Evolutionary conservation across 2,113 vertebrate species (phyloP), one percentile per base, ranked within the genome.

Genomic region (Hydrolagus affinis): DNA sequence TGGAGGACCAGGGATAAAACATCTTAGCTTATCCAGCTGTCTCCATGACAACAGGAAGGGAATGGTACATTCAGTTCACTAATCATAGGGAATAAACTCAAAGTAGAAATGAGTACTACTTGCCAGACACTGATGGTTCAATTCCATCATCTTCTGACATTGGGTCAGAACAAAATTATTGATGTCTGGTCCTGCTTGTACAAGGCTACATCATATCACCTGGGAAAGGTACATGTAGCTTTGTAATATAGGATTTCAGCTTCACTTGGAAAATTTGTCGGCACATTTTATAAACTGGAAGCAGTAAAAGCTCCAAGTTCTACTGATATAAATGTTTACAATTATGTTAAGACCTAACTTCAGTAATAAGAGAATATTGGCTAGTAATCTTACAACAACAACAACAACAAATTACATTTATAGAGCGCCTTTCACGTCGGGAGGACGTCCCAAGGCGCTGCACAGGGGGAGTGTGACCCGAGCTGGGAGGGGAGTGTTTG

Each of bases 61-160:
- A 85, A 85, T 85, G 4, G 87, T 91, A 89, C 87, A 87, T 86
- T 87, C 10, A 0, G 86, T 89, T 89, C 89, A 88, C 80, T 88
- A 89, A 83, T 89, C 68, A 88, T 89, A 87, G 90, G 91, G 90
- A 90, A 90, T 87, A 88, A 85, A 72, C 85, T 89, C 88, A 89
- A 77, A 15, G 28, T 85, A 76, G 59, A 85, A 72, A 87, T 90
- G 87, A 77, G 86, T 23, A 44, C 30, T 75, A 32, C 30, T 75
- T 75, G 73, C 30, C 44, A 3, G 44, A 44, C 44, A 44, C 44
- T 19, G 32, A 75, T 17, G 32, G 32, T 4, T 12, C 28, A 32
- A 73, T 19, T 17, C 15, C 8, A 4, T 56, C 56, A 75, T 8
- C 11, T 32, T 17, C 32, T 19, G 32, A 1, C 73, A 44, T 56